A percentile compares a stretch with the other conserved stretches of the same genome.
These are phyloP conservation scores for Bergia sp. DNA, from an alignment of 92 coral and sea anemone genomes.

Conservation along the genomic window DNA sequence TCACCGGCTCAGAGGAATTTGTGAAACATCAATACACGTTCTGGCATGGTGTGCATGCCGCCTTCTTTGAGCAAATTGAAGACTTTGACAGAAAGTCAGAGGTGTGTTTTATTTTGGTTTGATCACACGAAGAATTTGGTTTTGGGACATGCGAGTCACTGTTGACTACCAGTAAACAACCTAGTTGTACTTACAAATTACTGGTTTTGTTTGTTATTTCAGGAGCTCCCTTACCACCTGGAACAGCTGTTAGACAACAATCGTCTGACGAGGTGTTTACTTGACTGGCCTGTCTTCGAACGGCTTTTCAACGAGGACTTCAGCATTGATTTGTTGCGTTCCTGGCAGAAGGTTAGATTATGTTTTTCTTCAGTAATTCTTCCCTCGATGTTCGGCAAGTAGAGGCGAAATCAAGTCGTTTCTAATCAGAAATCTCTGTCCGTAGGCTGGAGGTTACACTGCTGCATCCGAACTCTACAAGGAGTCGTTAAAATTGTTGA, in stretches of 20 bases:
- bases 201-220: neutral
- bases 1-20: slow-evolving; percentile 84
- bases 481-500: slow-evolving; percentile 79
- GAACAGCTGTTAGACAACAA: slow-evolving; percentile 96
- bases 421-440: neutral
- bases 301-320: slow-evolving; percentile 94
- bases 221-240: slow-evolving; percentile 97
- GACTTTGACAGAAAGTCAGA: slow-evolving; percentile 96
- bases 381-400: too few species aligned
- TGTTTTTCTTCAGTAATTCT: neutral
- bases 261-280: slow-evolving; percentile 94
- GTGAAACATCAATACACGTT: slow-evolving; percentile 92
- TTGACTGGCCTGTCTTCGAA: slow-evolving; percentile 96
- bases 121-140: neutral
- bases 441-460: slow-evolving; percentile 97
- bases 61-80: slow-evolving; percentile 91
- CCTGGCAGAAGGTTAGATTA: slow-evolving; percentile 90
- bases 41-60: slow-evolving; percentile 98
- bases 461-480: slow-evolving; percentile 91
- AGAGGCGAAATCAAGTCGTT: too few species aligned
- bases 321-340: slow-evolving; percentile 90
- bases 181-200: neutral
- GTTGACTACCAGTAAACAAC: neutral
- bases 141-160: neutral
- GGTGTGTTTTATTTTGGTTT: slow-evolving; percentile 50